A percentile compares a stretch with the other conserved stretches of the same genome.
Conservation (phyloP, 2,797 vertebrate genomes). For the Myoxocephalus aenaeus region DNA sequence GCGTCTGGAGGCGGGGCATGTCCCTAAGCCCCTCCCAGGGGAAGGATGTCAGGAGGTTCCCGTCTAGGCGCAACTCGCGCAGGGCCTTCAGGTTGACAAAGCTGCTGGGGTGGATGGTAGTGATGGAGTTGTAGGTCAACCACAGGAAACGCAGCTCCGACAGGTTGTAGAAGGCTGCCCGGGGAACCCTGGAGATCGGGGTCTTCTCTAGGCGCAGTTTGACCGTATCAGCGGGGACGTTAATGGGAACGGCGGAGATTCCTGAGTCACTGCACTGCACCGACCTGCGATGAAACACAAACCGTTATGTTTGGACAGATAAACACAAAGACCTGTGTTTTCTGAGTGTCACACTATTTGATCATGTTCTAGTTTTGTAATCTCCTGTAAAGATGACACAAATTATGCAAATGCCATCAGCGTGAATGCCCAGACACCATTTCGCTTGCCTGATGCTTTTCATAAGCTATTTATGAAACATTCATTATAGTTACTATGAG, state of each 20-base stretch:
- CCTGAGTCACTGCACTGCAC: conserved; percentile 91
- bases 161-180: conserved; percentile 94
- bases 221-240: conserved; percentile 89
- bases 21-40: conserved; percentile 94
- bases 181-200: conserved; percentile 84
- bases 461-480: not conserved
- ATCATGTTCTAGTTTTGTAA: not conserved
- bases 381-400: not conserved
- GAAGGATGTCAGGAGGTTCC: conserved; percentile 89
- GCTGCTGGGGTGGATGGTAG: conserved; percentile 87
- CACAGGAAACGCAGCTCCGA: conserved; percentile 91
- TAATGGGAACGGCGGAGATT: conserved; percentile 88
- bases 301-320: not conserved
- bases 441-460: conserved; percentile 2
- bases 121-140: conserved; percentile 91
- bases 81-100: conserved; percentile 93
- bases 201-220: conserved; percentile 94
- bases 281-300: conserved; percentile 75
- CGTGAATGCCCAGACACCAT: not conserved
- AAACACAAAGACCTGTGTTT: not conserved
- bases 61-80: conserved; percentile 91
- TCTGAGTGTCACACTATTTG: not conserved
- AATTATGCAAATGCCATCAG: not conserved
- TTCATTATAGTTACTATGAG: not conserved
- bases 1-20: conserved; percentile 88